Base-by-base conservation (phyloP, 2,888 invertebrate species). In the Electrophaes corylata region DNA sequence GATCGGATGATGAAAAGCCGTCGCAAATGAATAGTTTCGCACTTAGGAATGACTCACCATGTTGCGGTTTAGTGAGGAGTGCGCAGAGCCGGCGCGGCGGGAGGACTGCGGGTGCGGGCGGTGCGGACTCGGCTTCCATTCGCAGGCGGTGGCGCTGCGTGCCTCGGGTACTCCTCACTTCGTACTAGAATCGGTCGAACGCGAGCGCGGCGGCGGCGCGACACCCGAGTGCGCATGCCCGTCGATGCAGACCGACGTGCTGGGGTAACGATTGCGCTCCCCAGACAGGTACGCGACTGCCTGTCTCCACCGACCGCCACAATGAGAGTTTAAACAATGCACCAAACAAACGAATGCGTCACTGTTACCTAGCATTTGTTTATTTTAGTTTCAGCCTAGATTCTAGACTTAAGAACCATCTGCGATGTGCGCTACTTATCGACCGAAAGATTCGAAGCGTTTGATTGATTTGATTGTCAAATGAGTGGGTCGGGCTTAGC, bases 31-130 rank as follows among this genome's bases (percentile, higher is more conserved):
- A 85, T 87, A 84, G 87, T 83, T 89, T 88, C 80, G 86, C 87
- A 86, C 81, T 83, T 76, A 76, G 79, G 68, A 80, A 79, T 91
- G 91, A 91, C 91, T 91, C 91, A 91, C 91, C 91, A 91, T 91
- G 86, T 79, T 90, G 89, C 86, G 86, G 88, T 81, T 84, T 78
- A 79, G 82, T 78, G 87, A 79, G 81, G 79, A 85, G 91, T 86
- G 89, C 84, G 78, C 84, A 77, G 83, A 83, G 80, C 84, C 86
- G 85, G 84, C 88, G 89, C 89, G 88, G 81, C 80, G 84, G 83
- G 85, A 81, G 88, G 80, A 89, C 89, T 88, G 89, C 80, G 86
- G 88, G 84, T 73, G 84, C 76, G 86, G 83, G 87, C 76, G 84
- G 84, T 75, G 85, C 78, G 81, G 83, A 75, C 74, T 75, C 75